These are phyloP conservation scores for Azemiops feae DNA, from an alignment of 2,113 vertebrate species.

Conservation along the genomic window DNA sequence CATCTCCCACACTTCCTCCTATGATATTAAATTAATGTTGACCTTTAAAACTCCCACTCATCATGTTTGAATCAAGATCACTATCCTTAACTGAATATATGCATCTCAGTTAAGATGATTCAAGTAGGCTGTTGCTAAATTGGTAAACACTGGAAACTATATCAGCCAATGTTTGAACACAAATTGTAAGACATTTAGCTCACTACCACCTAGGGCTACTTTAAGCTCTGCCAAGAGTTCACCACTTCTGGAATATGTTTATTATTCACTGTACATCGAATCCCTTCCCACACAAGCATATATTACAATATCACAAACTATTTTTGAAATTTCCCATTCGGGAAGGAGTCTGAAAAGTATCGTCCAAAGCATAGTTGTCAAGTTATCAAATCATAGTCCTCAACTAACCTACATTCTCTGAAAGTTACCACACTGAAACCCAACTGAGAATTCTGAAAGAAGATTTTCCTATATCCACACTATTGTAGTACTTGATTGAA, in stretches of 20 bases:
- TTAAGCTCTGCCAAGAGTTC: not conserved
- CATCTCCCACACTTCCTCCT: slow-evolving; percentile 50
- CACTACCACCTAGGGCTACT: not conserved
- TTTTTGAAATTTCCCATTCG: not conserved
- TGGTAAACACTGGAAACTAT: not conserved
- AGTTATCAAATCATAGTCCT: not conserved
- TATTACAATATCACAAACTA: not conserved
- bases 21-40: slow-evolving; percentile 29
- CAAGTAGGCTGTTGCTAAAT: not conserved
- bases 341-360: not conserved
- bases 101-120: not conserved
- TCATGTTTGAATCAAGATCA: not conserved
- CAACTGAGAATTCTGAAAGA: not conserved
- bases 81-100: not conserved
- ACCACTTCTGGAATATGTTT: not conserved
- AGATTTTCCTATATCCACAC: not conserved
- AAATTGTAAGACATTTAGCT: not conserved
- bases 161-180: not conserved
- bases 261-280: not conserved
- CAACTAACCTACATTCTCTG: not conserved
- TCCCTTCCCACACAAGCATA: not conserved
- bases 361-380: not conserved
- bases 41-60: slow-evolving; percentile 26
- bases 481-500: not conserved
- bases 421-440: not conserved